A percentile compares a stretch with the other conserved stretches of the same genome.
Evolutionary conservation across 2,888 invertebrate genomes (phyloP).

Genomic region (Scaptomyza polygonia): DNA sequence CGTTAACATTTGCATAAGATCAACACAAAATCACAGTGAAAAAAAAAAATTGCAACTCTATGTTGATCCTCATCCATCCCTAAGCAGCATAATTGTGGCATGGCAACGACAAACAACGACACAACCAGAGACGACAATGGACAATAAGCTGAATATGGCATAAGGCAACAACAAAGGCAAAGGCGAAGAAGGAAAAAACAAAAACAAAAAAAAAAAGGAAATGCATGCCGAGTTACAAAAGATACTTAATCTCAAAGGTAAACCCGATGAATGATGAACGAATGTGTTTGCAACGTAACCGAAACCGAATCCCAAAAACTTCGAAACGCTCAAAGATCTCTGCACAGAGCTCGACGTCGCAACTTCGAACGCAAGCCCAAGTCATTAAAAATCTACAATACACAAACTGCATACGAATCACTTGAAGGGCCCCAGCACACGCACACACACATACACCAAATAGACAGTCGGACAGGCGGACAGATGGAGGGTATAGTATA

Average conservation of each 20-base stretch:
- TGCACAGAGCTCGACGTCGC: conserved; percentile 42
- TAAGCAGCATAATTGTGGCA: conserved; percentile 44
- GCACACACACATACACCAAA: conserved; percentile 32
- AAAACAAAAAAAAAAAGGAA: conserved; percentile 55
- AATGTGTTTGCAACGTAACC: conserved; percentile 69
- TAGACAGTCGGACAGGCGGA: conserved; percentile 9
- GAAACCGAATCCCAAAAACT: conserved; percentile 60
- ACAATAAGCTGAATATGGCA: conserved; percentile 59
- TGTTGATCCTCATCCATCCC: conserved; percentile 44
- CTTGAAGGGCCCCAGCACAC: conserved; percentile 65
- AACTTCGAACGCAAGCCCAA: conserved; percentile 72
- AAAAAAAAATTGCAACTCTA: conserved; percentile 39
- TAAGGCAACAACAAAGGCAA: conserved; percentile 27
- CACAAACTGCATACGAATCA: conserved; percentile 79
- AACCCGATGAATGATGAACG: conserved; percentile 76
- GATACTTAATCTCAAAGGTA: conserved; percentile 79
- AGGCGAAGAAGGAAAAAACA: conserved; percentile 24
- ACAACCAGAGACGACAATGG: conserved; percentile 49
- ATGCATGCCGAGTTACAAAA: conserved; percentile 63
- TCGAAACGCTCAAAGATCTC: conserved; percentile 47
- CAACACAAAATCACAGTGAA: conserved; percentile 17
- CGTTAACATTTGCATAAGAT: conserved; percentile 28
- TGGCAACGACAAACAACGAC: conserved; percentile 33
- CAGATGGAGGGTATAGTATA: conserved; percentile 33
- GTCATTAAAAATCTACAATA: conserved; percentile 77